phyloP scores from a whole-genome alignment of 2,888 invertebrate genomes.

The Drosophila macrospina region DNA sequence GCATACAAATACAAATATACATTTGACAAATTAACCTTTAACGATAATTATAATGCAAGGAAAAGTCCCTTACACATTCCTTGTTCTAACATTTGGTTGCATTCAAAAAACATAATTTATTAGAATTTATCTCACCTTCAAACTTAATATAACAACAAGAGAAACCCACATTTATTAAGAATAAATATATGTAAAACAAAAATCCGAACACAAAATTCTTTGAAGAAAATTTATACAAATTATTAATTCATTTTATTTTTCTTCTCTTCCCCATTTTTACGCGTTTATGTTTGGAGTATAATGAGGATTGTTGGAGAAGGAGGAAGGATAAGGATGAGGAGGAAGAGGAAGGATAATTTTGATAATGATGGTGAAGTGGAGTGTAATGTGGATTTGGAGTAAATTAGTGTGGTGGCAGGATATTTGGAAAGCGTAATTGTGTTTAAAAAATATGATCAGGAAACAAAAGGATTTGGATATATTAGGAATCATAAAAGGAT shows the following conservation, averaged over 20 bases:
- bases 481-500: constrained; percentile 51
- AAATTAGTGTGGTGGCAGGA: constrained; percentile 68
- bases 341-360: constrained; percentile 57
- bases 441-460: constrained; percentile 55
- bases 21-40: constrained; percentile 55
- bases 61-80: constrained; percentile 48
- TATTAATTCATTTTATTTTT: constrained; percentile 79
- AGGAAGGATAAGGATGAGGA: constrained; percentile 63
- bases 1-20: constrained; percentile 33
- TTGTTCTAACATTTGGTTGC: constrained; percentile 49
- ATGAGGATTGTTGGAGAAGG: constrained; percentile 70
- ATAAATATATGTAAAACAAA: constrained; percentile 56
- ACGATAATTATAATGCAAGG: constrained; percentile 41
- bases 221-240: constrained; percentile 55
- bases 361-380: constrained; percentile 54
- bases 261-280: constrained; percentile 74
- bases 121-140: constrained; percentile 43
- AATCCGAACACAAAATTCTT: constrained; percentile 49
- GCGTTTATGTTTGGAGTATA: constrained; percentile 79
- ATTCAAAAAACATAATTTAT: constrained; percentile 52
- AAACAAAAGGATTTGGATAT: constrained; percentile 58
- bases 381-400: constrained; percentile 61
- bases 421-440: constrained; percentile 52
- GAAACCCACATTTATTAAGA: constrained; percentile 46
- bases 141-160: constrained; percentile 37